Percentiles rank a stretch among this genome's conserved stretches.
These are phyloP conservation scores for Anarrhichthys ocellatus DNA, from an alignment of 2,113 vertebrate species.

Conservation along the genomic window DNA sequence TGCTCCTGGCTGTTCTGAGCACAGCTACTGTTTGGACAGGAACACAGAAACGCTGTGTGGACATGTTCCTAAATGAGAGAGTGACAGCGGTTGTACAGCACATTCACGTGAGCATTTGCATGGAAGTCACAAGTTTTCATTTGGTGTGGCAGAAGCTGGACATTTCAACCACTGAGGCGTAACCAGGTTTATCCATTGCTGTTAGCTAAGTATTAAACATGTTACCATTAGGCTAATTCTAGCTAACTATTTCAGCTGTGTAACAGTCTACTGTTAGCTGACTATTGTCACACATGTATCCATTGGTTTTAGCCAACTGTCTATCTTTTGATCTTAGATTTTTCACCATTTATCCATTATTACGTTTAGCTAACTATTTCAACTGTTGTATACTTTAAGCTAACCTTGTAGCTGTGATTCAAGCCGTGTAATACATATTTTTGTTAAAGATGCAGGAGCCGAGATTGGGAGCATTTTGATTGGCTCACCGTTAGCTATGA, in stretches of 20 bases:
- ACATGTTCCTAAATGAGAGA: slow-evolving; percentile 3
- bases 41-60: slow-evolving; percentile 25
- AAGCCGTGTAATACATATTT: no score
- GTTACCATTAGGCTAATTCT: neutral
- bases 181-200: neutral
- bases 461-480: no score
- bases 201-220: neutral
- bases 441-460: no score
- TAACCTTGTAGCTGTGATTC: neutral
- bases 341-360: neutral
- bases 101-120: neutral
- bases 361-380: neutral
- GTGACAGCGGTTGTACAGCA: neutral
- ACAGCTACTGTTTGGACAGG: slow-evolving; percentile 37
- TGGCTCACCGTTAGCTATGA: no score
- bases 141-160: neutral
- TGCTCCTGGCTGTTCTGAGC: slow-evolving; percentile 59
- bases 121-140: neutral
- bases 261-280: neutral
- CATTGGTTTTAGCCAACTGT: neutral
- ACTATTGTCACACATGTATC: neutral
- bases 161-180: neutral
- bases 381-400: neutral
- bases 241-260: neutral
- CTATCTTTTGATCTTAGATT: neutral